phyloP scores from a whole-genome alignment of 2,113 vertebrate genomes.

The Xyrauchen texanus region DNA sequence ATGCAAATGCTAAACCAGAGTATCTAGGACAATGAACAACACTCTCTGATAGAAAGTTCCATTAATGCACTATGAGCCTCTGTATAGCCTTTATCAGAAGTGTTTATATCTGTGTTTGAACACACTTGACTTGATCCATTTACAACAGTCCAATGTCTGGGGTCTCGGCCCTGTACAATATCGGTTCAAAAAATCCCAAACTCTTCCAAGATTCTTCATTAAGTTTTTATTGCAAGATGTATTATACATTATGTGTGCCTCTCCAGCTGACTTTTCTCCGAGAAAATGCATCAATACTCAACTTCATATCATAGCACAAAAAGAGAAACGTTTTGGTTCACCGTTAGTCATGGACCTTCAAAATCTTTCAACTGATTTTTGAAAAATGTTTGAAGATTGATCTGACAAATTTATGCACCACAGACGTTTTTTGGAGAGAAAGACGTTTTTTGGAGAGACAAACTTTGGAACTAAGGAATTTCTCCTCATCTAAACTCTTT shows the following conservation, averaged over 20 bases:
- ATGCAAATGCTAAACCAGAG: conserved; percentile 72
- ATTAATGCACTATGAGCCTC: conserved; percentile 48
- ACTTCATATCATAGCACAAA: too few relatives aligned
- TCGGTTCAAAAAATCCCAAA: conserved; percentile 43
- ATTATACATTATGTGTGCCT: conserved; percentile 72
- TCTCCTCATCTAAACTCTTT: neutral
- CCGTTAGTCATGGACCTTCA: conserved; percentile 16
- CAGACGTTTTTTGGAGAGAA: neutral
- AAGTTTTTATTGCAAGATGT: conserved; percentile 72
- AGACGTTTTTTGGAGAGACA: neutral
- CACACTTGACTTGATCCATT: conserved; percentile 66
- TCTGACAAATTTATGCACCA: neutral
- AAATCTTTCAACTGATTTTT: conserved; percentile 9
- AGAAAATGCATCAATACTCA: conserved; percentile 6
- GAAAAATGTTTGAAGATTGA: neutral
- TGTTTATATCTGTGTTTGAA: conserved; percentile 48
- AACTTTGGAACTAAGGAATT: neutral
- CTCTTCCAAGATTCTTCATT: conserved; percentile 73
- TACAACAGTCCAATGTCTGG: conserved; percentile 54
- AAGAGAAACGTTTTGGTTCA: conserved; percentile 22
- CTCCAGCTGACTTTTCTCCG: conserved; percentile 64
- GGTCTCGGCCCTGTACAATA: conserved; percentile 59
- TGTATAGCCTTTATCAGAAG: conserved; percentile 54
- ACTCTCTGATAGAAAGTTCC: conserved; percentile 68
- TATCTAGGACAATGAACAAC: conserved; percentile 68